Conservation (phyloP, 1,140 invertebrate species). For the Fopius arisanus region DNA sequence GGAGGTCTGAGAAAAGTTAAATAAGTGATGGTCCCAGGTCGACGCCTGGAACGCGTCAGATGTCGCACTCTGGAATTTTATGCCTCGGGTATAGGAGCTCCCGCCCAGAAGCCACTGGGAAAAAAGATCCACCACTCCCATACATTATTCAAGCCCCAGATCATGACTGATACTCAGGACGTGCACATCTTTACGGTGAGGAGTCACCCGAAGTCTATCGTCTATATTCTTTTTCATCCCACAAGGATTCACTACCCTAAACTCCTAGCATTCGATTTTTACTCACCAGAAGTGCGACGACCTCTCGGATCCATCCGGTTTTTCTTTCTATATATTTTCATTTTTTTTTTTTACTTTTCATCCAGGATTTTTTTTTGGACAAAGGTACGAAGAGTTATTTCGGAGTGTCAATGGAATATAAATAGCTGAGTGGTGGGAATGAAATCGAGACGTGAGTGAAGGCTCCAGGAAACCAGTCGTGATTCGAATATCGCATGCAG, state of each 20-base stretch:
- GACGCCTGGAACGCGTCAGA: slow-evolving; percentile 4
- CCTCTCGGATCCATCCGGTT: neutral
- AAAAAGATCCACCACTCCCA: slow-evolving; percentile 41
- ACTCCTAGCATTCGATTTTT: neutral
- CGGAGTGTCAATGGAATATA: neutral
- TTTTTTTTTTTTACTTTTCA: neutral
- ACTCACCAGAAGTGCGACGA: neutral
- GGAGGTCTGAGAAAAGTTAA: slow-evolving; percentile 21
- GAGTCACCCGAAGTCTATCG: neutral
- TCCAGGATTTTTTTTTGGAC: neutral
- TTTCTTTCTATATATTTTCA: neutral
- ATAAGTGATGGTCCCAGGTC: slow-evolving; percentile 39
- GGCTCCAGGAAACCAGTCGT: neutral
- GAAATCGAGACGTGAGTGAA: neutral
- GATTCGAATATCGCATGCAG: neutral
- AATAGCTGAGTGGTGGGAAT: neutral
- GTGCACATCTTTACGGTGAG: slow-evolving; percentile 38
- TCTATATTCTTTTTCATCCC: neutral
- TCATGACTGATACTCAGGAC: slow-evolving; percentile 58
- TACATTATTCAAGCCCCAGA: slow-evolving; percentile 57
- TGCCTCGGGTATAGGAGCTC: slow-evolving; percentile 5
- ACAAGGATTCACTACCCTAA: neutral
- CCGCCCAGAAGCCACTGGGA: neutral
- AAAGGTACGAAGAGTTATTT: neutral
- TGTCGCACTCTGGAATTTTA: slow-evolving; percentile 18